Conservation (phyloP, 2,113 vertebrate species). For the Rafetus swinhoei region DNA sequence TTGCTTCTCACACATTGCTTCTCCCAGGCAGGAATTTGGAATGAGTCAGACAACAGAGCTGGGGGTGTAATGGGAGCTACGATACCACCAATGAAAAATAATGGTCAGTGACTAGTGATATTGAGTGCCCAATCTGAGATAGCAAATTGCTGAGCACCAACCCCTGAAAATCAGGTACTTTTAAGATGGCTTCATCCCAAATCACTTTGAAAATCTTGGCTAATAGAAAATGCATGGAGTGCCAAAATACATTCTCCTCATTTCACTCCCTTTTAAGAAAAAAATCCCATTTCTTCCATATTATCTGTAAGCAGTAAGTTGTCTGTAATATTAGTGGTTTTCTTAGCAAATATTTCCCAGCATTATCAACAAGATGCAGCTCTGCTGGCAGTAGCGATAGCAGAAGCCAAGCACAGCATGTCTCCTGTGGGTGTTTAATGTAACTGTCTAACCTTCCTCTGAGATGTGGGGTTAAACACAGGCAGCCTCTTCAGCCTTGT, state of each 20-base stretch:
- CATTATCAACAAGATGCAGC: not conserved
- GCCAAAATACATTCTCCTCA: not conserved
- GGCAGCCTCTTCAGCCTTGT: not conserved
- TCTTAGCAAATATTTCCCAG: not conserved
- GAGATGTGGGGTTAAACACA: not conserved
- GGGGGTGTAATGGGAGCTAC: not conserved
- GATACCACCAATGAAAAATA: not conserved
- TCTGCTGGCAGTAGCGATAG: not conserved
- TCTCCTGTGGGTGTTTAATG: not conserved
- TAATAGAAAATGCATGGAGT: not conserved
- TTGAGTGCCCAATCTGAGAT: not conserved
- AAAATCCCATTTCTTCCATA: not conserved
- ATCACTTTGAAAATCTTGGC: not conserved
- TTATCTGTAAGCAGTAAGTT: accelerated
- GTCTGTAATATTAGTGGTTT: not conserved
- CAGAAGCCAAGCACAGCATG: not conserved
- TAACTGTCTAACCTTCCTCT: not conserved
- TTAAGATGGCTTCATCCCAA: not conserved
- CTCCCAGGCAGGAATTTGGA: not conserved
- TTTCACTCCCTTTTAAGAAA: not conserved
- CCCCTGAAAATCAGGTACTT: not conserved
- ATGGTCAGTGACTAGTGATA: not conserved
- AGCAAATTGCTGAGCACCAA: not conserved
- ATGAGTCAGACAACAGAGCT: not conserved
- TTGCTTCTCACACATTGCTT: not conserved